Evolutionary conservation across 1,140 invertebrate species (phyloP).

Genomic region (Venustaconcha ellipsiformis): DNA sequence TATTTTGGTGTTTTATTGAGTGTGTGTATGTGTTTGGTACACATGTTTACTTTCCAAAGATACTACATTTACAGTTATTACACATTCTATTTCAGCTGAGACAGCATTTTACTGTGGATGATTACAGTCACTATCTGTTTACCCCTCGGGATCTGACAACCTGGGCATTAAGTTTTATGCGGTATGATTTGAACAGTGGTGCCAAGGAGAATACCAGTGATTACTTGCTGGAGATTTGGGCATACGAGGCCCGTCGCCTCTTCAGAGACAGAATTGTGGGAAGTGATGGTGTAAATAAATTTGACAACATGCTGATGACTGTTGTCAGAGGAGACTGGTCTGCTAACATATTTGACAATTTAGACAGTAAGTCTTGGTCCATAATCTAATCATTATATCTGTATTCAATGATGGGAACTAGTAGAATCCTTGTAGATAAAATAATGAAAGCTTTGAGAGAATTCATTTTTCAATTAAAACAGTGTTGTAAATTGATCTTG

Average conservation of each 20-base stretch:
- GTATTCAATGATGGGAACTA: too few relatives aligned
- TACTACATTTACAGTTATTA: neutral
- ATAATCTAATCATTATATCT: too few relatives aligned
- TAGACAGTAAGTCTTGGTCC: constrained; percentile 58
- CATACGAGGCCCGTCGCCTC: constrained; percentile 81
- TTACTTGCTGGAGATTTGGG: constrained; percentile 74
- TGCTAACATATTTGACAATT: constrained; percentile 65
- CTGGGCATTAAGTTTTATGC: constrained; percentile 78
- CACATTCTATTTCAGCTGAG: constrained; percentile 68
- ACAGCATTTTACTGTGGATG: constrained; percentile 74
- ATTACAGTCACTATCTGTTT: constrained; percentile 78
- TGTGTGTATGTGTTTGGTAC: neutral
- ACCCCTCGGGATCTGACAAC: constrained; percentile 79
- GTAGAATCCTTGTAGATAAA: too few relatives aligned
- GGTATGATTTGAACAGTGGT: constrained; percentile 61
- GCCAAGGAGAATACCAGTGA: constrained; percentile 60
- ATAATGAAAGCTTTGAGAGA: too few relatives aligned
- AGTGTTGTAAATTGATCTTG: too few relatives aligned
- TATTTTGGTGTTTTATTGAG: too few relatives aligned
- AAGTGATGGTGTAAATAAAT: constrained; percentile 77
- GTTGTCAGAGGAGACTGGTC: constrained; percentile 72
- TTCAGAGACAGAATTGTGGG: constrained; percentile 84
- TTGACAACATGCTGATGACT: constrained; percentile 76
- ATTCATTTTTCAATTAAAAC: too few relatives aligned
- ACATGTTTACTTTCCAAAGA: neutral